These are phyloP conservation scores for Toxotes jaculatrix DNA, from an alignment of 2,113 vertebrate species.

Conservation along the genomic window DNA sequence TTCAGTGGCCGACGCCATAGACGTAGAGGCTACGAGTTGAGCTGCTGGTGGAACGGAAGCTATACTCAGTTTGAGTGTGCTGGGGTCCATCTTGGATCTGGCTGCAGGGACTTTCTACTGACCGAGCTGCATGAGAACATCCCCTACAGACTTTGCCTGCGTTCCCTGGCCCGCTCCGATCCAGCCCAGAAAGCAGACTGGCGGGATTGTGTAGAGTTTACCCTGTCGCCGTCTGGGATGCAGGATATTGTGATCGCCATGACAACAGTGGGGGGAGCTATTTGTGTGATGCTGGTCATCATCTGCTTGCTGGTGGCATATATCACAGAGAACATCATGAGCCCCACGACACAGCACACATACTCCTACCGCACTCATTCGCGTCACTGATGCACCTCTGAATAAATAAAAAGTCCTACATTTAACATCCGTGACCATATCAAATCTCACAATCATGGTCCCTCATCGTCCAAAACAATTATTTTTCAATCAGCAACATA, in stretches of 20 bases:
- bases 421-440: constrained; percentile 16
- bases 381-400: constrained; percentile 62
- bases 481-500: constrained; percentile 28
- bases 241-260: constrained; percentile 97
- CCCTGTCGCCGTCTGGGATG: constrained; percentile 90
- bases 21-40: constrained; percentile 88
- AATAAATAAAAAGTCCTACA: neutral
- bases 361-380: constrained; percentile 80
- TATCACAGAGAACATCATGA: constrained; percentile 97
- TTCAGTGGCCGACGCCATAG: constrained; percentile 43
- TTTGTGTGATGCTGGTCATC: constrained; percentile 98
- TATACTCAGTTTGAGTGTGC: constrained; percentile 95
- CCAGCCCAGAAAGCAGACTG: constrained; percentile 29
- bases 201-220: constrained; percentile 92
- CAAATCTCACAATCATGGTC: constrained; percentile 35
- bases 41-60: constrained; percentile 96
- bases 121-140: constrained; percentile 92
- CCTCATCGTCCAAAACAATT: constrained; percentile 8
- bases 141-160: constrained; percentile 94
- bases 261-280: constrained; percentile 97
- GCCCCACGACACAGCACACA: constrained; percentile 77
- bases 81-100: constrained; percentile 88
- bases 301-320: constrained; percentile 98
- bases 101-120: constrained; percentile 93
- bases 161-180: constrained; percentile 71